Percentiles rank a stretch among this genome's conserved stretches.
Evolutionary conservation across 2,113 vertebrate species (phyloP).

Genomic region (Eptesicus fuscus): DNA sequence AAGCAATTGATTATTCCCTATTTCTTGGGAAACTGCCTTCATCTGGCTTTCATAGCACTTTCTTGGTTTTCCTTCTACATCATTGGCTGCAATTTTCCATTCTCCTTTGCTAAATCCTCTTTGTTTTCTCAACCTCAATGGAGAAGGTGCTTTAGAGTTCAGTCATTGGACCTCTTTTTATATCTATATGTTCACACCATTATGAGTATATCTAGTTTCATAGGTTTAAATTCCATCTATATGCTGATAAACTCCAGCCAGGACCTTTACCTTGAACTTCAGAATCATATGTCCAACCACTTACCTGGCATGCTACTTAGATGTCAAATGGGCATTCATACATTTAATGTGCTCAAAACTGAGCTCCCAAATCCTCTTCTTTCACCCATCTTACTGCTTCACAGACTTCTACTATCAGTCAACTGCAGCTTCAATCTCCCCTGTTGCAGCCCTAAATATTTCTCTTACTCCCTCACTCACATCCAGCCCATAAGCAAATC

Average conservation of each 20-base stretch:
- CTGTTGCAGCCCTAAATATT: not conserved
- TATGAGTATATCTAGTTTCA: not conserved
- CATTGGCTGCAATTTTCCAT: rapidly evolving
- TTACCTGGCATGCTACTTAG: not conserved
- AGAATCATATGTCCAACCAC: not conserved
- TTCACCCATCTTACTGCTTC: not conserved
- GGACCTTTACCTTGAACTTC: not conserved
- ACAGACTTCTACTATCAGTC: not conserved
- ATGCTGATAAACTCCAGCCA: not conserved
- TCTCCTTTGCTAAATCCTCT: not conserved
- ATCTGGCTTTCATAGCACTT: not conserved
- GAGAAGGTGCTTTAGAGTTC: not conserved
- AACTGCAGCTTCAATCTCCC: not conserved
- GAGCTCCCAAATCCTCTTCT: not conserved
- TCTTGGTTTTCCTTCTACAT: not conserved
- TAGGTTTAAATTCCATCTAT: not conserved
- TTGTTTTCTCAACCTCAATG: not conserved
- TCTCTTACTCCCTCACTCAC: not conserved
- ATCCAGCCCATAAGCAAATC: not conserved
- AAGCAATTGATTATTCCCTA: not conserved
- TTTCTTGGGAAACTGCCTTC: not conserved
- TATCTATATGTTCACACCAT: not conserved
- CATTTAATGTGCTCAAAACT: not conserved
- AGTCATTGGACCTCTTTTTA: not conserved
- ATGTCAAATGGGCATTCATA: not conserved